Evolutionary conservation across 2,797 vertebrate genomes (phyloP).

Genomic region (Pseudopleuronectes americanus): DNA sequence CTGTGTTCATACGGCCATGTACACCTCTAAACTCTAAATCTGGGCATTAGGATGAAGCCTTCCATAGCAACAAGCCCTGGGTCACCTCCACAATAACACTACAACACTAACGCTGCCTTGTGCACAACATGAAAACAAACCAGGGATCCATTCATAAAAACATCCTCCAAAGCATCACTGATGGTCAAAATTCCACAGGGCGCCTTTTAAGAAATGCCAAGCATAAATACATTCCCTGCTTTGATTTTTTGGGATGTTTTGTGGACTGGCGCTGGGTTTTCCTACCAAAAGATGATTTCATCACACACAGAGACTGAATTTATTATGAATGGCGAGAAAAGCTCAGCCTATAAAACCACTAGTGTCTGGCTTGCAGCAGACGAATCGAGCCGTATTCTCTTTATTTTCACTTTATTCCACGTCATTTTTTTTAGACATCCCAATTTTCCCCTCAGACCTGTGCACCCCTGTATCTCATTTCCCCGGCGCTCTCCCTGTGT

Average conservation of each 20-base stretch:
- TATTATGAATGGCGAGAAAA: neutral
- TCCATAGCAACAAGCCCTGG: too few species aligned
- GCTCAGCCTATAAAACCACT: neutral
- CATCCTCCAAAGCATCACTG: neutral
- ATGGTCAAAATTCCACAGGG: too few species aligned
- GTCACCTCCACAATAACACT: neutral
- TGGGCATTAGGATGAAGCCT: neutral
- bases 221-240: too few species aligned
- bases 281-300: conserved; percentile 4
- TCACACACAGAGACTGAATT: conserved; percentile 2
- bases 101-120: too few species aligned
- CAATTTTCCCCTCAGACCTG: conserved; percentile 14
- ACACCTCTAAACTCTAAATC: neutral
- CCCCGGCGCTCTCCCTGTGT: conserved; percentile 34
- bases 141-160: neutral
- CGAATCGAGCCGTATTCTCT: neutral
- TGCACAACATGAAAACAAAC: neutral
- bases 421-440: conserved; percentile 8
- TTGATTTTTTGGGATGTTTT: too few species aligned
- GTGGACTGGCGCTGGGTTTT: too few species aligned
- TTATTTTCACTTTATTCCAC: neutral
- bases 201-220: too few species aligned
- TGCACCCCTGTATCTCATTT: conserved; percentile 45
- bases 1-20: neutral
- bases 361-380: neutral